Conservation (phyloP, 2,888 invertebrate species). For the Diaprepes abbreviatus region DNA sequence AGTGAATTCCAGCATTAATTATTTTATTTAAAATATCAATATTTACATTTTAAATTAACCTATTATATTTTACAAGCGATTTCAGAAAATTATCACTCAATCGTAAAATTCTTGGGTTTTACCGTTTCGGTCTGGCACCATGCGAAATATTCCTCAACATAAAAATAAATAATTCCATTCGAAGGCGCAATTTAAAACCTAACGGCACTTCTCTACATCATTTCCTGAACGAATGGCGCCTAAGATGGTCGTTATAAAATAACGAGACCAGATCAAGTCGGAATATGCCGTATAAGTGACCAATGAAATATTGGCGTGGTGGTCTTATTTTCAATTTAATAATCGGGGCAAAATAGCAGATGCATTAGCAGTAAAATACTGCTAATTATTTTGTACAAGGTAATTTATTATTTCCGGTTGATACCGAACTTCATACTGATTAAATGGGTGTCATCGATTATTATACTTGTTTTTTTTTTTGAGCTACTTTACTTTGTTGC, state of each 20-base stretch:
- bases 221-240: slow-evolving; percentile 33
- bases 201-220: slow-evolving; percentile 20
- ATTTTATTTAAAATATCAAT: not conserved
- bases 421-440: not conserved
- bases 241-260: slow-evolving; percentile 17
- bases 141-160: slow-evolving; percentile 13
- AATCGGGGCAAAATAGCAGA: slow-evolving; percentile 9
- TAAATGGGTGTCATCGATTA: no score
- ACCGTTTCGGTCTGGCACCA: slow-evolving; percentile 30
- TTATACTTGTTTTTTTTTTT: no score
- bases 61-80: not conserved
- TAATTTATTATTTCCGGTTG: not conserved
- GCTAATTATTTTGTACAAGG: not conserved
- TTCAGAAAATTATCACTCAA: not conserved
- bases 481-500: no score
- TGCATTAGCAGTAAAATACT: not conserved
- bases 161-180: slow-evolving; percentile 16
- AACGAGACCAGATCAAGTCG: slow-evolving; percentile 16
- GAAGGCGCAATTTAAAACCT: slow-evolving; percentile 27
- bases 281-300: slow-evolving; percentile 21
- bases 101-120: slow-evolving; percentile 15
- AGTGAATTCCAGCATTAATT: not conserved
- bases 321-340: slow-evolving; percentile 16
- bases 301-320: slow-evolving; percentile 4
- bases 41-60: slow-evolving; percentile 10